Conservation (phyloP, 2,797 vertebrate genomes). For the Falco columbarius region DNA sequence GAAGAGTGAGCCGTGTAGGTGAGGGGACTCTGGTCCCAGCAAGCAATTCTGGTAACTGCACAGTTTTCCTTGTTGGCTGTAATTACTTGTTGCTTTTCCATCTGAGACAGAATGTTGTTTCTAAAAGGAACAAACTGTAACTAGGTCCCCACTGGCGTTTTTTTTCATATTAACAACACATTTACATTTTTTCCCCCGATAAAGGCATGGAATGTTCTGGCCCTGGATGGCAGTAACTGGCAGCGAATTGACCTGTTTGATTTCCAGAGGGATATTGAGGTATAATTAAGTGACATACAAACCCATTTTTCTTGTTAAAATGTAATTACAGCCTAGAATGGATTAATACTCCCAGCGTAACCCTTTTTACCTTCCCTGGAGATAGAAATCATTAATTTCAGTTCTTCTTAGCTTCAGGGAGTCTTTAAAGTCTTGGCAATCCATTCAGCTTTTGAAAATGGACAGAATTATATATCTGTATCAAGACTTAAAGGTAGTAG, state of each 20-base stretch:
- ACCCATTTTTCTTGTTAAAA: slow-evolving; percentile 59
- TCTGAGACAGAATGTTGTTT: neutral
- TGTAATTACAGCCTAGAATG: slow-evolving; percentile 65
- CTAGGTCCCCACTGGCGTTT: neutral
- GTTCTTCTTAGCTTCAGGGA: slow-evolving; percentile 26
- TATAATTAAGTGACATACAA: slow-evolving; percentile 74
- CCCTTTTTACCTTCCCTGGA: slow-evolving; percentile 46
- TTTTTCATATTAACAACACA: neutral
- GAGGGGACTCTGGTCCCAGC: neutral
- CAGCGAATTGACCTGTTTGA: slow-evolving; percentile 97
- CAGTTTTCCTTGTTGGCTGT: neutral
- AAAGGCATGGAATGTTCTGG: slow-evolving; percentile 97
- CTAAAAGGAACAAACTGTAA: neutral
- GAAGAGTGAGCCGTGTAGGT: neutral
- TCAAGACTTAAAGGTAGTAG: too few species aligned
- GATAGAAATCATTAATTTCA: slow-evolving; percentile 58
- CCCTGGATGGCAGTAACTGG: slow-evolving; percentile 98
- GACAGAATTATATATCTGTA: neutral
- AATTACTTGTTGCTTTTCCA: neutral
- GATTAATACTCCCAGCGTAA: slow-evolving; percentile 27
- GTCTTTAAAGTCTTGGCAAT: neutral
- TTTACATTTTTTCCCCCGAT: slow-evolving; percentile 20
- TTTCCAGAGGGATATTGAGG: slow-evolving; percentile 99
- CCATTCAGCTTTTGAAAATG: slow-evolving; percentile 56
- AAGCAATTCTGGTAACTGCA: neutral